These are phyloP conservation scores for Apostichopus japonicus DNA, from an alignment of 35 echinoderm and acorn worm species.

Conservation along the genomic window DNA sequence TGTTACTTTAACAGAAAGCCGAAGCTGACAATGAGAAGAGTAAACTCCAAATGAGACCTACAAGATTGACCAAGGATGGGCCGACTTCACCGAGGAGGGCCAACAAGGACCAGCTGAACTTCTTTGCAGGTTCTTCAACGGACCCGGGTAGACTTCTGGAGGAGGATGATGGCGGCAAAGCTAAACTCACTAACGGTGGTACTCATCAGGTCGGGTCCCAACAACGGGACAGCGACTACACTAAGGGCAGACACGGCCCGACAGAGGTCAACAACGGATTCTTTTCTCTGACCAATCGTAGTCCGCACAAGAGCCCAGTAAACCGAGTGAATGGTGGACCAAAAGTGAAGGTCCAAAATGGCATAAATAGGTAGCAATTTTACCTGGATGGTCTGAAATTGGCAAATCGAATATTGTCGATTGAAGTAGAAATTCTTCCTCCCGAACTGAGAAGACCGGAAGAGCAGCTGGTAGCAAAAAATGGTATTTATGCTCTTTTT, in stretches of 20 bases:
- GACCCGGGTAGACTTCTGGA: neutral
- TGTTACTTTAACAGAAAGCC: constrained; percentile 29
- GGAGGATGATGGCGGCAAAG: neutral
- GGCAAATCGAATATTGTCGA: too few species aligned
- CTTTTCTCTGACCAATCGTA: constrained; percentile 19
- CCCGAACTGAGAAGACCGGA: too few species aligned
- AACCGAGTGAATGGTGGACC: neutral
- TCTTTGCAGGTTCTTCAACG: constrained; percentile 9
- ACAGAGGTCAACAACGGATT: neutral
- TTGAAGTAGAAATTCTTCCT: too few species aligned
- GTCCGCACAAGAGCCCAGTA: neutral
- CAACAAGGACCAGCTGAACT: neutral
- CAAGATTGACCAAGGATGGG: neutral
- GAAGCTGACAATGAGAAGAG: constrained; percentile 15
- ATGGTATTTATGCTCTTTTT: too few species aligned
- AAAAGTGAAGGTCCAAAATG: neutral
- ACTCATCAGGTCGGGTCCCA: neutral
- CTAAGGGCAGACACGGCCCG: neutral
- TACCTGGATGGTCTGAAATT: neutral
- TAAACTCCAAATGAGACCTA: constrained; percentile 18
- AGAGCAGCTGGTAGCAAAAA: too few species aligned
- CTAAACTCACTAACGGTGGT: neutral
- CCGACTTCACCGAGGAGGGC: constrained; percentile 12
- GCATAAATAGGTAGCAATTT: neutral
- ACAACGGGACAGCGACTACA: neutral